Base-by-base conservation (phyloP, 2,797 vertebrate species). In the Pampus argenteus region DNA sequence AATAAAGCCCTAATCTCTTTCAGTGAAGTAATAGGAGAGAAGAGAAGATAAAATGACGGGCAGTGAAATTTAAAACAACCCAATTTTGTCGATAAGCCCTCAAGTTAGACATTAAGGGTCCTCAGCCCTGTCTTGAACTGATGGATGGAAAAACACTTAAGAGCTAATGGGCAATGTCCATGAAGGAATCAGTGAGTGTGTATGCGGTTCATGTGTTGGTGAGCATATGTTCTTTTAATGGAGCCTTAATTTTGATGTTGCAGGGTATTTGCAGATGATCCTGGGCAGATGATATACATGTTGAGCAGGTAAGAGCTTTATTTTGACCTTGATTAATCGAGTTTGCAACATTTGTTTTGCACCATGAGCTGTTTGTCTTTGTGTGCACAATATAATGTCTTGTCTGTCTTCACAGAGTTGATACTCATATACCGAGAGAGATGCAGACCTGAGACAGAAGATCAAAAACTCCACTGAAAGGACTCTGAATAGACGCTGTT, bases 221-320 rank as follows among this genome's bases (percentile, higher is more conserved):
- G 36, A 67, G 18, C 42, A 22, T 59, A 1, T 38, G 44, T 9
- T 49, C n/a, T 28, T 62, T 54, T 22, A 60, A 80, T 28, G 31
- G 4, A 44, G 13, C 2, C 20, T 13, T 75, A 66, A 0, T 57
- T 78, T 82, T 77, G 6, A 56, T 76, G 17, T 89, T 83, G 4
- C 84, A 96, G 94, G 55, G 88, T 90, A 29, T 92, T 94, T 84
- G 79, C 89, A 71, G 93, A 94, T 84, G 93, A 95, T 73, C 93
- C 94, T n/a, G 91, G 92, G 47, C 92, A 94, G 75, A 91, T 94
- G 74, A 88, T 94, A 51, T 94, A 95, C 83, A 91, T 93, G 84
- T 68, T 95, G 74, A 94, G 91, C 84, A 94, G 94, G 94, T 94
- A 82, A 72, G 77, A 71, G 22, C 23, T 45, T 48, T 36, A 11